Conservation (phyloP, 2,888 invertebrate genomes). For the Hololepta plana region DNA sequence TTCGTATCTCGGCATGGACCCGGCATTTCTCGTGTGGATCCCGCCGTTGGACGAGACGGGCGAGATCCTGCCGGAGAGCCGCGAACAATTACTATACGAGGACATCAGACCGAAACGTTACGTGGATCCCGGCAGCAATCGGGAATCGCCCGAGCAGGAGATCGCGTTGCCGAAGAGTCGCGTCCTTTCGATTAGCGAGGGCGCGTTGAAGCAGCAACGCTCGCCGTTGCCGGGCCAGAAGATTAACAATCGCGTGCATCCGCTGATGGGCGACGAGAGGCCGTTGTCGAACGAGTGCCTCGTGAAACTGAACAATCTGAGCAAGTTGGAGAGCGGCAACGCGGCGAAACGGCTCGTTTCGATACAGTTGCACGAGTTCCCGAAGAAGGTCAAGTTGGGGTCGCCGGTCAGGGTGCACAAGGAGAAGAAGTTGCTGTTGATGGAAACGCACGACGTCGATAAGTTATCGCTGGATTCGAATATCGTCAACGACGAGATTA, state of each 20-base stretch:
- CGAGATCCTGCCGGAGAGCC: constrained; percentile 43
- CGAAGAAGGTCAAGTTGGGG: constrained; percentile 12
- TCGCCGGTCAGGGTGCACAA: constrained; percentile 16
- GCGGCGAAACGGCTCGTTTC: constrained; percentile 11
- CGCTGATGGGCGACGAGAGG: constrained; percentile 12
- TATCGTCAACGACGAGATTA: too few relatives aligned
- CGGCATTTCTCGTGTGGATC: constrained; percentile 75
- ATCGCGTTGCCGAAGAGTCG: constrained; percentile 27
- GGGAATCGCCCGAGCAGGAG: constrained; percentile 43
- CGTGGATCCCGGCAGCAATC: constrained; percentile 45
- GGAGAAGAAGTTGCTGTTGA: constrained; percentile 47
- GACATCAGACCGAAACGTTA: constrained; percentile 20
- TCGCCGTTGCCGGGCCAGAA: constrained; percentile 14
- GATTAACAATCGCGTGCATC: constrained; percentile 15
- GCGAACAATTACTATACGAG: constrained; percentile 28
- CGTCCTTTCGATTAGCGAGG: constrained; percentile 12
- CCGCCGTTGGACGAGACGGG: constrained; percentile 56
- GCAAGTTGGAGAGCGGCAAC: constrained; percentile 2
- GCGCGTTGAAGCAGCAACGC: constrained; percentile 10
- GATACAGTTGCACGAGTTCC: constrained; percentile 20
- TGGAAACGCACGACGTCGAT: constrained; percentile 44
- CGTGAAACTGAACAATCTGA: neutral
- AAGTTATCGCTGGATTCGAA: constrained; percentile 37
- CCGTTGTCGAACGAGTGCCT: constrained; percentile 12
- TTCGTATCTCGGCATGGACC: constrained; percentile 77